These are phyloP conservation scores for Scortum barcoo DNA, from an alignment of 2,113 vertebrate species.

Conservation along the genomic window DNA sequence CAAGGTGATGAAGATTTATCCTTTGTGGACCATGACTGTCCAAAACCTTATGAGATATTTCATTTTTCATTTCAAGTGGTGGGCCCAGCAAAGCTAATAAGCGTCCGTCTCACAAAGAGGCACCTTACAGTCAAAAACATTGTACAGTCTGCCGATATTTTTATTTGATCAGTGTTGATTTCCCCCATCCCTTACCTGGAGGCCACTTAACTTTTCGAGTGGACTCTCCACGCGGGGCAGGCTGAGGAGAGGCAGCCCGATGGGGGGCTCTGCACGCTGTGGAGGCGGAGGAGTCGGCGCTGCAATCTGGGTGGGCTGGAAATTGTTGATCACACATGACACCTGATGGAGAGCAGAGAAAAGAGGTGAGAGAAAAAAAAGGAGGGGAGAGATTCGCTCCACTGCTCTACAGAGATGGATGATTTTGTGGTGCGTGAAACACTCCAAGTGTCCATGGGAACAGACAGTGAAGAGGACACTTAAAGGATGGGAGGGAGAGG, in stretches of 20 bases:
- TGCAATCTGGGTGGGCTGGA: slow-evolving; percentile 74
- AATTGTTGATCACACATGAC: slow-evolving; percentile 87
- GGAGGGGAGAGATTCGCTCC: neutral
- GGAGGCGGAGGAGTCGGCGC: slow-evolving; percentile 35
- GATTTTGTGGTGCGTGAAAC: slow-evolving; percentile 3
- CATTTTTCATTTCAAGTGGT: neutral
- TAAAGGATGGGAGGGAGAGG: neutral
- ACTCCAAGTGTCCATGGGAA: neutral
- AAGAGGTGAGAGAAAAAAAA: neutral
- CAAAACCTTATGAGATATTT: neutral
- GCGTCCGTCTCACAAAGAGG: neutral
- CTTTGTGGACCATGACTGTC: neutral
- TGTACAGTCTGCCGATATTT: neutral
- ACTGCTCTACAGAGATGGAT: neutral
- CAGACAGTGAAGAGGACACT: slow-evolving; percentile 9
- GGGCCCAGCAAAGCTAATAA: neutral
- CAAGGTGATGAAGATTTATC: neutral
- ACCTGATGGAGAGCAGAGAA: slow-evolving; percentile 73
- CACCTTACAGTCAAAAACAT: neutral
- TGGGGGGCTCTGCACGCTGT: slow-evolving; percentile 73
- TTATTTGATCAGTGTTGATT: neutral
- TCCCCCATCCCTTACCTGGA: slow-evolving; percentile 89
- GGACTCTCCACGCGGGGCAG: slow-evolving; percentile 88
- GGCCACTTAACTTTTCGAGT: slow-evolving; percentile 94
- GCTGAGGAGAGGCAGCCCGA: slow-evolving; percentile 83